Conservation (phyloP, 2,888 invertebrate species). For the Oscheius sp. region DNA sequence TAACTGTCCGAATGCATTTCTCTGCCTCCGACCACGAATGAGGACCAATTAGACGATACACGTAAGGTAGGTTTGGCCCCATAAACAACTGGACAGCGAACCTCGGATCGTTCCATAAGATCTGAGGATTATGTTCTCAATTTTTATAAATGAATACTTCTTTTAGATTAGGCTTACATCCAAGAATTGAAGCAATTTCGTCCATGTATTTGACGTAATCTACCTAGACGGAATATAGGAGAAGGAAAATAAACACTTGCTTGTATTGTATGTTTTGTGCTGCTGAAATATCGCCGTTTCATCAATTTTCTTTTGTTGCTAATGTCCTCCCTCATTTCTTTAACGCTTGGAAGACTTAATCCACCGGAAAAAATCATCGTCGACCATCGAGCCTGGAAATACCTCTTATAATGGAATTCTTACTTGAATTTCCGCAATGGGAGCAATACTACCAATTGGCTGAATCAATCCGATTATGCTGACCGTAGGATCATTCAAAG, state of each 20-base stretch:
- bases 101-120: slow-evolving; percentile 51
- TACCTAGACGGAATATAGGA: slow-evolving; percentile 35
- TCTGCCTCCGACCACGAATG: slow-evolving; percentile 60
- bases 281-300: slow-evolving; percentile 62
- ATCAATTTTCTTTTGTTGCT: slow-evolving; percentile 54
- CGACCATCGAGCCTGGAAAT: slow-evolving; percentile 58
- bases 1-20: slow-evolving; percentile 53
- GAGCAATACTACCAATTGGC: slow-evolving; percentile 72
- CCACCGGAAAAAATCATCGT: slow-evolving; percentile 58
- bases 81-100: slow-evolving; percentile 61
- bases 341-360: slow-evolving; percentile 42
- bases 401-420: neutral
- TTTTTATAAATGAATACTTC: slow-evolving; percentile 33
- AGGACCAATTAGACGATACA: slow-evolving; percentile 64
- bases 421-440: slow-evolving; percentile 72
- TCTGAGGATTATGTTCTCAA: slow-evolving; percentile 31
- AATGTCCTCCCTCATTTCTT: slow-evolving; percentile 55
- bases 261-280: slow-evolving; percentile 66
- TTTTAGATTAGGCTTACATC: slow-evolving; percentile 58
- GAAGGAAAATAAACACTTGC: slow-evolving; percentile 35
- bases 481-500: slow-evolving; percentile 67
- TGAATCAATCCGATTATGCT: slow-evolving; percentile 72
- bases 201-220: slow-evolving; percentile 68
- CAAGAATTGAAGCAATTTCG: slow-evolving; percentile 63
- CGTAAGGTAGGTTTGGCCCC: slow-evolving; percentile 67